A percentile compares a stretch with the other conserved stretches of the same genome.
Conservation (phyloP, 2,888 invertebrate species). For the Imbricaverruca yamaguchii region DNA sequence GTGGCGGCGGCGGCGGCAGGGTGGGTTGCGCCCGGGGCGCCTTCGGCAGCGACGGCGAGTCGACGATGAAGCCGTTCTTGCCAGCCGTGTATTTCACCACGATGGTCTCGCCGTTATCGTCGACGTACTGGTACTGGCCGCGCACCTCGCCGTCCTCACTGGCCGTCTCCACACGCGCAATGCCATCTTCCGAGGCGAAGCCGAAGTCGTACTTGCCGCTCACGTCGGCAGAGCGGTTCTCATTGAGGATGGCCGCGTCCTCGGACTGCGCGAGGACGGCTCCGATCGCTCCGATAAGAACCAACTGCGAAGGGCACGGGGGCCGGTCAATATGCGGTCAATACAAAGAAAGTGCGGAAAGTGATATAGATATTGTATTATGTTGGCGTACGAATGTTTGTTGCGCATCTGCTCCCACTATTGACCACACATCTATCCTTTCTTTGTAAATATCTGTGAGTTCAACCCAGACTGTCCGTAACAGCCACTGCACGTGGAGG, state of each 20-base stretch:
- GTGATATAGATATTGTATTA: no score
- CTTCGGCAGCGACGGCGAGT: background rate
- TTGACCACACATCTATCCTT: no score
- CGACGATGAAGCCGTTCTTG: slow-evolving; percentile 2
- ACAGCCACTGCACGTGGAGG: no score
- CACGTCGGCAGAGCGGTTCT: slow-evolving; percentile 15
- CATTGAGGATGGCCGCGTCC: slow-evolving; percentile 15
- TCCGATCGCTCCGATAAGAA: slow-evolving; percentile 2
- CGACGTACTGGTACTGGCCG: slow-evolving; percentile 13
- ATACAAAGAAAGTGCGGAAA: no score
- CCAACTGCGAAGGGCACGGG: background rate
- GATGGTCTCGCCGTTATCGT: background rate
- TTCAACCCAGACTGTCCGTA: no score
- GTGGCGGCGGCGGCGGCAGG: background rate
- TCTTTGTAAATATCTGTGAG: no score
- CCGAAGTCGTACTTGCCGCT: slow-evolving; percentile 3
- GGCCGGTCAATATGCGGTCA: background rate
- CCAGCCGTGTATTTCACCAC: slow-evolving; percentile 1
- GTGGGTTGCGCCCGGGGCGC: background rate
- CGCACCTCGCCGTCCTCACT: background rate
- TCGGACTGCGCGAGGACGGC: background rate
- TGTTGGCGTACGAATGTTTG: no score
- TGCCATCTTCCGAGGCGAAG: background rate
- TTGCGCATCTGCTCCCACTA: no score
- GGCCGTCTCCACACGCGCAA: background rate